Percentiles rank a stretch among this genome's conserved stretches.
Evolutionary conservation across 2,113 vertebrate species (phyloP).

Genomic region (Campylomormyrus tamandua): DNA sequence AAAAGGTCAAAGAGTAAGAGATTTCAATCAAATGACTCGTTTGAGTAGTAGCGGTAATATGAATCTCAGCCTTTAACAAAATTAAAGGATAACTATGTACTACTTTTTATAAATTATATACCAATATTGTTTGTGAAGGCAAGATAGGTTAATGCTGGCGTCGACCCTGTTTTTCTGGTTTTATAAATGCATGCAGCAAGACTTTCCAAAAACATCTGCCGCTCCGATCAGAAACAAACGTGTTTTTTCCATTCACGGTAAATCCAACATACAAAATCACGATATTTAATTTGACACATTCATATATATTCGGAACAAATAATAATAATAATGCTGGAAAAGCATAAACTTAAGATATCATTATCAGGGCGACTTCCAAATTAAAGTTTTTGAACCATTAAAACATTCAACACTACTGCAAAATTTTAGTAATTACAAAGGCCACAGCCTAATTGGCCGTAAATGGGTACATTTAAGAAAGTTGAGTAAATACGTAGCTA

Average conservation of each 20-base stretch:
- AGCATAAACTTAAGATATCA: background rate
- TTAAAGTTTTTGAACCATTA: background rate
- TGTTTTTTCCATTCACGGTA: background rate
- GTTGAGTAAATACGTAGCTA: background rate
- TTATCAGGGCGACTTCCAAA: background rate
- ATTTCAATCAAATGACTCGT: background rate
- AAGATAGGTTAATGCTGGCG: background rate
- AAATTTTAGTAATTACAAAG: background rate
- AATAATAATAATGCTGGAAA: background rate
- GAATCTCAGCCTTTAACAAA: background rate
- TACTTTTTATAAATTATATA: background rate
- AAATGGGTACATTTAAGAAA: background rate
- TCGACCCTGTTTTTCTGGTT: background rate
- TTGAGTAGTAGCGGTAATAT: background rate
- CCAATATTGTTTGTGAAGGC: background rate
- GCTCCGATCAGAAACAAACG: background rate
- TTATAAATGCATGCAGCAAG: background rate
- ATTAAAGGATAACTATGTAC: background rate
- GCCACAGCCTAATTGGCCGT: background rate
- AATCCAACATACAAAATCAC: background rate
- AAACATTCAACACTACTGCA: background rate
- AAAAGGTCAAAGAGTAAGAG: background rate
- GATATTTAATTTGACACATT: background rate
- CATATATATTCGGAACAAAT: background rate
- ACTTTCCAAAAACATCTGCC: background rate